phyloP scores from a whole-genome alignment of 2,797 vertebrate genomes.

The Siniperca scherzeri region DNA sequence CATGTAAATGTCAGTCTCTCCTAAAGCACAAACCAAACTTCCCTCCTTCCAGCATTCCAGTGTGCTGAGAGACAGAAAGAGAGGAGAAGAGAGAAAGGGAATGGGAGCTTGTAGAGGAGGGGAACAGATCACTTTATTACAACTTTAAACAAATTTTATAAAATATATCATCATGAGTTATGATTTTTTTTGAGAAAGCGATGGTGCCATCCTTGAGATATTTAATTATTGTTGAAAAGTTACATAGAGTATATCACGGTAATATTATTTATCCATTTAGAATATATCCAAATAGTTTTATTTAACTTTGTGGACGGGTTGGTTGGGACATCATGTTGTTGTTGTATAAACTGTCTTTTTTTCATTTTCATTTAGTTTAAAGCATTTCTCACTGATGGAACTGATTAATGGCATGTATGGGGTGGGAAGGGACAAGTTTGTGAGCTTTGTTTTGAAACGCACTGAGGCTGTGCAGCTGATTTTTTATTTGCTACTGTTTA shows the following conservation, averaged over 20 bases:
- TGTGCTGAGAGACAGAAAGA: conserved; percentile 37
- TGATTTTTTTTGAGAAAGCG: conserved; percentile 66
- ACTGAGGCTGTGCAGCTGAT: conserved; percentile 67
- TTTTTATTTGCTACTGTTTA: conserved; percentile 20
- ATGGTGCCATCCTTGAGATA: conserved; percentile 84
- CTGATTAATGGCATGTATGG: conserved; percentile 43
- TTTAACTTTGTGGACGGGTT: conserved; percentile 71
- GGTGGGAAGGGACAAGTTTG: conserved; percentile 34
- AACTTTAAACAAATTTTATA: conserved; percentile 74
- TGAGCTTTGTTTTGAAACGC: conserved; percentile 44
- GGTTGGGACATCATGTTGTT: conserved; percentile 59
- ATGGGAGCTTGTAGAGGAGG: conserved; percentile 16
- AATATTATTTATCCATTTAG: conserved; percentile 83
- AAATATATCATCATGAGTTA: conserved; percentile 64
- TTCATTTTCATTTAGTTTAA: conserved; percentile 58
- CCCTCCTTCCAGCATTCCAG: conserved; percentile 58
- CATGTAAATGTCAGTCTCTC: conserved; percentile 47
- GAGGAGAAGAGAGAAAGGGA: conserved; percentile 23
- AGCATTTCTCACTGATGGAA: conserved; percentile 62
- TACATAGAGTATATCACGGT: conserved; percentile 71
- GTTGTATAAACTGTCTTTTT: conserved; percentile 72
- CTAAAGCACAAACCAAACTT: conserved; percentile 71
- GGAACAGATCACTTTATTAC: conserved; percentile 67
- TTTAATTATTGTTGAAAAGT: conserved; percentile 71
- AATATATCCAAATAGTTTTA: conserved; percentile 82